A percentile compares a stretch with the other conserved stretches of the same genome.
Evolutionary conservation across 2,797 vertebrate genomes (phyloP).

Genomic region (Enteromius paludinosus): DNA sequence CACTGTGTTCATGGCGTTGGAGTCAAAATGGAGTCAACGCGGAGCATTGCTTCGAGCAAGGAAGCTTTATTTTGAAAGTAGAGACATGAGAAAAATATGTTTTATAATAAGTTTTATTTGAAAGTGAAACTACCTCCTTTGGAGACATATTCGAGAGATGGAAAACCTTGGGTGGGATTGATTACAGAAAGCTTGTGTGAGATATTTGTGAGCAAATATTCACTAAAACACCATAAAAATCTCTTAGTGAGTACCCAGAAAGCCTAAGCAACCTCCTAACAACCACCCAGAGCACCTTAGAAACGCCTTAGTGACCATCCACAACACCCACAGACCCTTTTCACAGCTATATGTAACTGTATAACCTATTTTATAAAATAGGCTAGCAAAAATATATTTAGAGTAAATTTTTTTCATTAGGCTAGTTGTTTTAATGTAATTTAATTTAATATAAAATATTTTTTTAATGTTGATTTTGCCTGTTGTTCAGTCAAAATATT

Average conservation of each 20-base stretch:
- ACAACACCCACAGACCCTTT: neutral
- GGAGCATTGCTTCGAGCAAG: neutral
- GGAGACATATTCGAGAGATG: neutral
- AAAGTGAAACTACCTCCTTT: neutral
- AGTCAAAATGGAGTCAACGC: neutral
- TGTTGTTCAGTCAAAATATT: neutral
- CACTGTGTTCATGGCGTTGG: neutral
- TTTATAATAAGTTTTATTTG: neutral
- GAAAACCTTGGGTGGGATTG: neutral
- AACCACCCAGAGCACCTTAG: neutral
- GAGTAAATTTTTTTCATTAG: neutral
- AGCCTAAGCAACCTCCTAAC: neutral
- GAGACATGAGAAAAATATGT: neutral
- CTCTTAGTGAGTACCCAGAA: neutral
- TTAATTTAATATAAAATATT: neutral
- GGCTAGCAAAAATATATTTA: no score
- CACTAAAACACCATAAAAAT: neutral
- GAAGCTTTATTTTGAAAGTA: neutral
- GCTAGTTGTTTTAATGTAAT: neutral
- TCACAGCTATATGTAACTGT: neutral
- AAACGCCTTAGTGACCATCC: neutral
- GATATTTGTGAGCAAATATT: neutral
- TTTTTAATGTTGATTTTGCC: neutral
- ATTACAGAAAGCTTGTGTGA: neutral
- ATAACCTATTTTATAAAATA: neutral